phyloP scores from a whole-genome alignment of 2,888 invertebrate species.

The Hydriomena furcata region DNA sequence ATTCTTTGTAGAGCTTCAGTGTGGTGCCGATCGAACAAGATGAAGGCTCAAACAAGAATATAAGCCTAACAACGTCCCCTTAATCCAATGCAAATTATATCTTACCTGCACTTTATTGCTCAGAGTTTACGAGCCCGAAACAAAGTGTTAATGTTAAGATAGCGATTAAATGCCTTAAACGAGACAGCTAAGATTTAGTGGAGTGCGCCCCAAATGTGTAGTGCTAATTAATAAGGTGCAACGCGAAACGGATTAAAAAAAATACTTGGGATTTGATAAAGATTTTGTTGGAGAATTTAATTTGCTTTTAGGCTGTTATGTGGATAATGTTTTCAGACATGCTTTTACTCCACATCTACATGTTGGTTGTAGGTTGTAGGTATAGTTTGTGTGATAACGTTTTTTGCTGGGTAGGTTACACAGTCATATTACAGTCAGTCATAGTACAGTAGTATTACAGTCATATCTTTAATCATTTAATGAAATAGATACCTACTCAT shows the following conservation, averaged over 20 bases:
- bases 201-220: slow-evolving; percentile 25
- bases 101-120: slow-evolving; percentile 62
- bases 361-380: no score
- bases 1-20: no score
- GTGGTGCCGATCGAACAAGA: no score
- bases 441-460: no score
- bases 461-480: no score
- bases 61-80: slow-evolving; percentile 37
- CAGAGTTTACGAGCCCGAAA: slow-evolving; percentile 62
- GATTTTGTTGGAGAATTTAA: not conserved
- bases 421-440: no score
- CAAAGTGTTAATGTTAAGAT: slow-evolving; percentile 72
- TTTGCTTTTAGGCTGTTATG: not conserved
- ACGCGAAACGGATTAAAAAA: not conserved
- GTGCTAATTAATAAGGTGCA: slow-evolving; percentile 29
- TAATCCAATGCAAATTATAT: slow-evolving; percentile 63
- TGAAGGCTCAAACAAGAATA: no score
- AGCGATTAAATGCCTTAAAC: slow-evolving; percentile 40
- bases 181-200: slow-evolving; percentile 19
- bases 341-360: no score
- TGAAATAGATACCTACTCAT: no score
- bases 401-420: no score
- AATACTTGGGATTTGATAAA: not conserved
- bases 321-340: no score
- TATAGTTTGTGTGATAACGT: no score